Evolutionary conservation across 2,113 vertebrate species (phyloP), one percentile per base, ranked within the genome.

Genomic region (Grallaria varia): DNA sequence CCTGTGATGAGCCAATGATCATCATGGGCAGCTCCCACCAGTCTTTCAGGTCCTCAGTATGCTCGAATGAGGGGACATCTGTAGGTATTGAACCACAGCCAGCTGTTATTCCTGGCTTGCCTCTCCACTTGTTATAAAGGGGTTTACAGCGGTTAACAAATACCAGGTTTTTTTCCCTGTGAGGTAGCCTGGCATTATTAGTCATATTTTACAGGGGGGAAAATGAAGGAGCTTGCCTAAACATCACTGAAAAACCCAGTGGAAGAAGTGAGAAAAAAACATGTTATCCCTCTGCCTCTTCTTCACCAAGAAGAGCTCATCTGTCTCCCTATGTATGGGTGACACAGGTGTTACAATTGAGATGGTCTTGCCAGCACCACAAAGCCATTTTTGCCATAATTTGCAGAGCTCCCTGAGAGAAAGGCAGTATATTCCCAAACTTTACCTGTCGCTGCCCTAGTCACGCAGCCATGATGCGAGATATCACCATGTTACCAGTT

Each of bases 1-100:
- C 45, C 44, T 64, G 35, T 0, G 0, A 52, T 33, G 31, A 35
- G n/a, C 22, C 33, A 69, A 25, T 2, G 10, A 33, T 72, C 24
- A 13, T 31, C 5, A 11, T 10, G 58, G 24, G 62, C 21, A 64
- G 44, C 9, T 82, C 21, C 31, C 6, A 53, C n/a, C 8, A 5
- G 0, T 66, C 12, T 82, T 79, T 69, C 47, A 44, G 45, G 40
- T 60, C 25, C 37, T 8, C 15, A 62, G 9, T 9, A 49, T 0
- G 0, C 23, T 30, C 11, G 45, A 59, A 45, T 1, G 1, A 74
- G 50, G 18, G 35, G 18, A 42, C 3, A 1, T 71, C 52, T 75
- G 19, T 35, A 56, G 28, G 3, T 75, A 11, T 45, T 49, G n/a
- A 55, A 40, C 44, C 12, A 37, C 0, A 0, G 3, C 53, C 45